Conservation (phyloP, 2,888 invertebrate species). For the Caenorhabditis sp. region DNA sequence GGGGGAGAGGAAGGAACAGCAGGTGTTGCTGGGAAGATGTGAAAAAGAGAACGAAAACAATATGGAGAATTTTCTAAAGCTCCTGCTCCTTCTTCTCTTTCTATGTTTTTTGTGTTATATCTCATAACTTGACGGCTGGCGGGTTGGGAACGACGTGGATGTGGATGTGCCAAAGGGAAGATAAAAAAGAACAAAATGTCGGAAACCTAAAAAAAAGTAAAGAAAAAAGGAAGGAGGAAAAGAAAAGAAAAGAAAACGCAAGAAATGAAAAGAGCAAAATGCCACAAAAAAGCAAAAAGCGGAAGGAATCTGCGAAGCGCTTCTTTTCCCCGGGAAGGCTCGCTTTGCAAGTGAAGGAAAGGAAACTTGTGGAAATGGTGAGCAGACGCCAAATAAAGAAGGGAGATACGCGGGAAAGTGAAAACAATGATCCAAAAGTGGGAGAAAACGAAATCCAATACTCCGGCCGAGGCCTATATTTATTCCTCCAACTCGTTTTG, state of each 20-base stretch:
- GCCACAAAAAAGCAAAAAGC: slow-evolving; percentile 27
- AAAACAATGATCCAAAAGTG: slow-evolving; percentile 22
- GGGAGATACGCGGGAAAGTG: slow-evolving; percentile 1
- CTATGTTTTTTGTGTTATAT: too few species aligned
- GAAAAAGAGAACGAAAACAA: slow-evolving; percentile 4
- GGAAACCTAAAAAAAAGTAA: slow-evolving; percentile 11
- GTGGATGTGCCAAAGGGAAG: background rate
- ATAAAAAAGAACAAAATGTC: slow-evolving; percentile 14
- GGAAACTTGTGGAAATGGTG: slow-evolving; percentile 9
- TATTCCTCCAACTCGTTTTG: too few species aligned
- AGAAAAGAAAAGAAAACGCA: background rate
- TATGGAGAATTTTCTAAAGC: background rate
- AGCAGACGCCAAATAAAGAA: slow-evolving; percentile 19
- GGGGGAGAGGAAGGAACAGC: slow-evolving; percentile 26
- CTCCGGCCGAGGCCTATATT: slow-evolving; percentile 4
- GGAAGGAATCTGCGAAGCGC: slow-evolving; percentile 46
- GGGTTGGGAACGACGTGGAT: background rate
- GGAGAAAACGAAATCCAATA: slow-evolving; percentile 29
- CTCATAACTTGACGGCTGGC: too few species aligned
- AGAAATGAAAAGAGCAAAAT: slow-evolving; percentile 30
- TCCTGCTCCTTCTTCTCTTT: background rate
- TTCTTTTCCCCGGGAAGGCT: slow-evolving; percentile 6
- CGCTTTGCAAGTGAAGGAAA: background rate
- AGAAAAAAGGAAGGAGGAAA: slow-evolving; percentile 1
- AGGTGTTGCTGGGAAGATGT: slow-evolving; percentile 41